Evolutionary conservation across 1,140 invertebrate species (phyloP), one percentile per base, ranked within the genome.

Genomic region (Micrasema longulum): DNA sequence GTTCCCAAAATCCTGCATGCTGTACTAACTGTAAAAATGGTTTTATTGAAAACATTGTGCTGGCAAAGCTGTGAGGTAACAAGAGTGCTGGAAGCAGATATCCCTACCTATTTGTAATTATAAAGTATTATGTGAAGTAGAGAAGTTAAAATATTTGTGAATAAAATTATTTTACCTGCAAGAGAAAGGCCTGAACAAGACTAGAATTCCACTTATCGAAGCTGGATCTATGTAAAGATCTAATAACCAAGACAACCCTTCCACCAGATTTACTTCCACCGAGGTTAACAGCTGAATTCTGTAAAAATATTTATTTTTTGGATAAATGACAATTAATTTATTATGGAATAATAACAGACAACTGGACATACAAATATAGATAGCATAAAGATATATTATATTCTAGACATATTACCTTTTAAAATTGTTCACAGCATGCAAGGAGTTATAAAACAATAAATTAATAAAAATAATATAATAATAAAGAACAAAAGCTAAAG

Each of bases 161-260:
- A 31, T 31, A 31, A 31, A 7, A 31, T 31, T 4, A 31, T 31
- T 31, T 31, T 31, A 84, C 84, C 77, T 85, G 84, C 26, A 84
- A 68, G 16, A 85, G 69, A 62, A 84, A 84, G 6, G 80, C 77
- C 62, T 83, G 81, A 3, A 85, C 73, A 1, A 78, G 65, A 20
- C 79, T 80, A 14, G 79, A 80, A 26, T 80, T 79, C 82, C 84
- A 85, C 20, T 69, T 62, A 73, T 85, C 84, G 11, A 69, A 36
- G 5, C 62, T 63, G 1, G 82, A 79, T 67, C 84, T 81, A 60
- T 85, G 81, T 52, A 85, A 70, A 5, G 78, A 77, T 16, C 81
- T 81, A 20, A 84, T 76, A 1, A 83, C 63, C 53, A 84, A 64
- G 16, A 77, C 52, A 11, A 75, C 47, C 31, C 55, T 35, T 11